phyloP scores from a whole-genome alignment of 2,113 vertebrate genomes.

The Rhynchopsitta pachyrhyncha region DNA sequence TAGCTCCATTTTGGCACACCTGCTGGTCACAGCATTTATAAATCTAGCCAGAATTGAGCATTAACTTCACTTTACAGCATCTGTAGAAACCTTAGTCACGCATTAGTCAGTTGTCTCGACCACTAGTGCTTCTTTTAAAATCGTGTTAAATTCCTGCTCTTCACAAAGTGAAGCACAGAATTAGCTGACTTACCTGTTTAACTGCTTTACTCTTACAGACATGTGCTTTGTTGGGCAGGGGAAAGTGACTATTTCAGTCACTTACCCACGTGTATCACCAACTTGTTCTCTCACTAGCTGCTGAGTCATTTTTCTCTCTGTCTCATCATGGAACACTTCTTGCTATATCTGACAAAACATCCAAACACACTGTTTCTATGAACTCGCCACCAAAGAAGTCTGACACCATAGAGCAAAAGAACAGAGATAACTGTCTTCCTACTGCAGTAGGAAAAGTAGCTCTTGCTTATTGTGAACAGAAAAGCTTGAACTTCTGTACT shows the following conservation, averaged over 20 bases:
- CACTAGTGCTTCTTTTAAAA: neutral
- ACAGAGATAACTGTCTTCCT: neutral
- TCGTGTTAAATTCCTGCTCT: neutral
- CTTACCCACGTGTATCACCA: rapidly evolving
- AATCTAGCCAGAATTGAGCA: neutral
- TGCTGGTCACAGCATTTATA: neutral
- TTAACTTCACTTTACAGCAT: neutral
- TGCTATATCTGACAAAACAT: neutral
- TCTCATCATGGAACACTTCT: neutral
- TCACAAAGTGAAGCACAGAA: neutral
- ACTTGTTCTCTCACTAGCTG: rapidly evolving
- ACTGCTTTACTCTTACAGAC: neutral
- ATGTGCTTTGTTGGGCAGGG: neutral
- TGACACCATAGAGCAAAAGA: neutral
- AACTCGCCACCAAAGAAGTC: neutral
- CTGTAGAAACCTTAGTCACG: neutral
- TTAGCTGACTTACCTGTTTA: neutral
- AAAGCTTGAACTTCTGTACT: neutral
- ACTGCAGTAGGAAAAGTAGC: neutral
- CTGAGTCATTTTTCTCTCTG: neutral
- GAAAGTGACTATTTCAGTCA: neutral
- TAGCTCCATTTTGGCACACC: neutral
- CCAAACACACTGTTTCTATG: neutral
- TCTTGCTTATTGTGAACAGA: neutral
- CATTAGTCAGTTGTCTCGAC: neutral